phyloP scores from a whole-genome alignment of 2,113 vertebrate species.

The Entelurus aequoreus region DNA sequence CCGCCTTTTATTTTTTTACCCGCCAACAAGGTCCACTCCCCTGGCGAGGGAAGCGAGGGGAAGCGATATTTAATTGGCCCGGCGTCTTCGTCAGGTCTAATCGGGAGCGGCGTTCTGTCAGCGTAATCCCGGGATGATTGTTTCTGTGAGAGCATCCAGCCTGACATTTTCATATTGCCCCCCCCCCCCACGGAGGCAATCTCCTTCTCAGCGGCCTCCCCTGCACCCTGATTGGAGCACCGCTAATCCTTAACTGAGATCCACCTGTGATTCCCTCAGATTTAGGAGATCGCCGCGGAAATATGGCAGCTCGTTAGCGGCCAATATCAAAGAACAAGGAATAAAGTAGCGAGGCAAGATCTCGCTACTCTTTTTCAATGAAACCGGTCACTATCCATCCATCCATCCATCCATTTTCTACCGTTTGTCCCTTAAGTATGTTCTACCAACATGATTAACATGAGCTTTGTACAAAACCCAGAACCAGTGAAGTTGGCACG shows the following conservation, averaged over 20 bases:
- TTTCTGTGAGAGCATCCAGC: slow-evolving; percentile 43
- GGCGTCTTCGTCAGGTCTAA: slow-evolving; percentile 48
- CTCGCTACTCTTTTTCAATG: too few relatives aligned
- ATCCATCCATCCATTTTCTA: too few relatives aligned
- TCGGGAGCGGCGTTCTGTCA: slow-evolving; percentile 57
- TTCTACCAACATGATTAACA: too few relatives aligned
- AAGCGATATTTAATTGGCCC: slow-evolving; percentile 63
- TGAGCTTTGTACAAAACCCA: too few relatives aligned
- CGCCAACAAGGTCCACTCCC: slow-evolving; percentile 18
- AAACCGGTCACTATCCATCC: too few relatives aligned
- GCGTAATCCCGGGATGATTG: slow-evolving; percentile 49
- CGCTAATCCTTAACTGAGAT: slow-evolving; percentile 7
- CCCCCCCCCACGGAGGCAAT: slow-evolving; percentile 27
- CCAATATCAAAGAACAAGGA: neutral
- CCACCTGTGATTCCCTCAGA: slow-evolving; percentile 23
- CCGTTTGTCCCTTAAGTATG: too few relatives aligned
- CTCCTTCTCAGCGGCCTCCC: slow-evolving; percentile 26
- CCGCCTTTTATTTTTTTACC: slow-evolving; percentile 15
- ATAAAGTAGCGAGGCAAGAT: too few relatives aligned
- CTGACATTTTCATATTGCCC: slow-evolving; percentile 45
- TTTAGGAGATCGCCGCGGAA: slow-evolving; percentile 19
- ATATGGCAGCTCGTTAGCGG: slow-evolving; percentile 9
- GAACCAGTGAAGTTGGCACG: too few relatives aligned
- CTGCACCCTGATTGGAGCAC: slow-evolving; percentile 31
- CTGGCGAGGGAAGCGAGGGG: slow-evolving; percentile 6